phyloP scores from a whole-genome alignment of 2,888 invertebrate species.

The Troglohyphantes excavatus region DNA sequence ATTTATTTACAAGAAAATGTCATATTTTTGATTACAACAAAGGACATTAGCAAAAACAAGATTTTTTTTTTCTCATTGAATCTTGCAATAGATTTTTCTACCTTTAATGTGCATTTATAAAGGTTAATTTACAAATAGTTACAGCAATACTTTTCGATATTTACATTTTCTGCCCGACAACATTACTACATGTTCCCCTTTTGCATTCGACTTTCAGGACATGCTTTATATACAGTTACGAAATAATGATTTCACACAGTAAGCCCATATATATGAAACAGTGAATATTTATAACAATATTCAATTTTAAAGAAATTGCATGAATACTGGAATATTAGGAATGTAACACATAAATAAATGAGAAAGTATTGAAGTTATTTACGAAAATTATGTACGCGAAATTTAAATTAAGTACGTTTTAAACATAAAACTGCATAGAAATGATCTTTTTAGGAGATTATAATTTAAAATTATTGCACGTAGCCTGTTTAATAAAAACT shows the following conservation, averaged over 20 bases:
- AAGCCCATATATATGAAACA: no score
- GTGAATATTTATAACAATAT: no score
- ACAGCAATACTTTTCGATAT: background rate
- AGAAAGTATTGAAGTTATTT: no score
- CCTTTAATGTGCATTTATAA: background rate
- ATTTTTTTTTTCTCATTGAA: background rate
- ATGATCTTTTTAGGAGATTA: no score
- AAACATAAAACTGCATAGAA: no score
- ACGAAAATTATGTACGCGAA: no score
- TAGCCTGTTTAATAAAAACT: no score
- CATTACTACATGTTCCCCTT: background rate
- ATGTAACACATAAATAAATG: no score
- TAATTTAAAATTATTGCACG: no score
- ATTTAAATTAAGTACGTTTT: no score
- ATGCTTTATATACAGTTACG: background rate
- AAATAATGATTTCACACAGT: background rate
- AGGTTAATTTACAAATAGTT: background rate
- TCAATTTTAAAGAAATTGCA: no score
- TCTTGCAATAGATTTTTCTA: background rate
- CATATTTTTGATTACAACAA: background rate
- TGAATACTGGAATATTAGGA: no score
- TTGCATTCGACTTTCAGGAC: background rate
- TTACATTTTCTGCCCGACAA: background rate
- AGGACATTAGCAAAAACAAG: background rate
- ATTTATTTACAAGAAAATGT: background rate